Percentiles rank a stretch among this genome's conserved stretches.
These are phyloP conservation scores for Camelus bactrianus DNA, from an alignment of 2,113 vertebrate species.

Conservation along the genomic window DNA sequence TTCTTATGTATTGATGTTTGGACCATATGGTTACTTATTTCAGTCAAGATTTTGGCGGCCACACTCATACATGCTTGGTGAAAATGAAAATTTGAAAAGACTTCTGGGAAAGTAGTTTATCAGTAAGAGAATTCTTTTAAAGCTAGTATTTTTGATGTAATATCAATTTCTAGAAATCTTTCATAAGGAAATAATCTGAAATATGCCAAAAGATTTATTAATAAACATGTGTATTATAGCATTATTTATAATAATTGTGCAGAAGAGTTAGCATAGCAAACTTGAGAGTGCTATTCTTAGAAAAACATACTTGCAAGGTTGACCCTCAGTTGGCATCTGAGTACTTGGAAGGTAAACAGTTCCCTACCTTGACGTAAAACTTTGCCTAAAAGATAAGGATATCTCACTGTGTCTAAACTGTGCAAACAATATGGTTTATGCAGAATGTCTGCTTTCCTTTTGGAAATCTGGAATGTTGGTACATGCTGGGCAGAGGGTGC, in stretches of 20 bases:
- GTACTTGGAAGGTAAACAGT: neutral
- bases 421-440: neutral
- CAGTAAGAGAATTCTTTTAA: neutral
- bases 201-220: constrained; percentile 1
- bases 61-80: neutral
- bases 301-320: neutral
- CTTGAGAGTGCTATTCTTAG: neutral
- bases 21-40: neutral
- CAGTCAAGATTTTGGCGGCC: neutral
- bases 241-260: neutral
- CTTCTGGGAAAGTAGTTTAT: neutral
- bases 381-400: neutral
- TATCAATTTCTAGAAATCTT: neutral
- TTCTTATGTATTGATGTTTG: neutral
- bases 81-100: constrained; percentile 34
- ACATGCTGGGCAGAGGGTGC: neutral
- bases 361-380: neutral
- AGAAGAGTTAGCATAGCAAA: neutral
- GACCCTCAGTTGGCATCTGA: neutral
- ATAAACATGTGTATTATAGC: neutral
- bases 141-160: neutral
- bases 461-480: neutral
- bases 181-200: neutral
- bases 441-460: neutral
- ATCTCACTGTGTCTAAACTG: neutral